These are phyloP conservation scores for Pristionchus mayeri DNA, from an alignment of 2,888 invertebrate species.

Conservation along the genomic window DNA sequence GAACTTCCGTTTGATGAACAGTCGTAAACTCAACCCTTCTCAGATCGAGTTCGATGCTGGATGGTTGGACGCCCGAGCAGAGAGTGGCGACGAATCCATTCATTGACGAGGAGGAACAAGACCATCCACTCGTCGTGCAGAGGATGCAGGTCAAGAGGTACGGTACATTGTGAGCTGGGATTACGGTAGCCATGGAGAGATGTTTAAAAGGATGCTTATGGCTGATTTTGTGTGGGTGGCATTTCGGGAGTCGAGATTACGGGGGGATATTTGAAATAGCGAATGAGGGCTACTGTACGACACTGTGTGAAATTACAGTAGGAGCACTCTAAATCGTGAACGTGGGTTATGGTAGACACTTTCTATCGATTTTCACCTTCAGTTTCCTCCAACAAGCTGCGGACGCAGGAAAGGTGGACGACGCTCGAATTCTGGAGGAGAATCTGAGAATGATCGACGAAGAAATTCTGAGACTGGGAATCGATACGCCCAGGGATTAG, in stretches of 20 bases:
- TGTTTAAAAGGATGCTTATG: not conserved
- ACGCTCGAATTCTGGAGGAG: conserved; percentile 32
- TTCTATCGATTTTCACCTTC: not conserved
- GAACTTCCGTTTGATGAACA: no score
- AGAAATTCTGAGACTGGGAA: conserved; percentile 32
- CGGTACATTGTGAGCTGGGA: not conserved
- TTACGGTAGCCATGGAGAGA: not conserved
- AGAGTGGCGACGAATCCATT: conserved; percentile 36
- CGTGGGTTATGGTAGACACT: no score
- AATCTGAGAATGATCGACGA: conserved; percentile 47
- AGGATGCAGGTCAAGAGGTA: conserved; percentile 40
- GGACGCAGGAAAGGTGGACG: conserved; percentile 43
- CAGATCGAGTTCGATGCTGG: not conserved
- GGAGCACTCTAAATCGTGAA: not conserved
- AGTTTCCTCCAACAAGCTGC: conserved; percentile 49
- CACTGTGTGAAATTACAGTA: not conserved
- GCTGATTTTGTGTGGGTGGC: no score
- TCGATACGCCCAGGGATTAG: conserved; percentile 40
- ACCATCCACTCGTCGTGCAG: conserved; percentile 44
- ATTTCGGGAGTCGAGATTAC: no score
- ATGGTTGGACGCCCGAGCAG: conserved; percentile 45
- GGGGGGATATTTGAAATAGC: no score
- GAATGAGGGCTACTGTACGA: no score
- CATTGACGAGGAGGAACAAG: conserved; percentile 43
- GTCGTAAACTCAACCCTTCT: no score